Evolutionary conservation across 2,113 vertebrate genomes (phyloP).

Genomic region (Xiphophorus couchianus): DNA sequence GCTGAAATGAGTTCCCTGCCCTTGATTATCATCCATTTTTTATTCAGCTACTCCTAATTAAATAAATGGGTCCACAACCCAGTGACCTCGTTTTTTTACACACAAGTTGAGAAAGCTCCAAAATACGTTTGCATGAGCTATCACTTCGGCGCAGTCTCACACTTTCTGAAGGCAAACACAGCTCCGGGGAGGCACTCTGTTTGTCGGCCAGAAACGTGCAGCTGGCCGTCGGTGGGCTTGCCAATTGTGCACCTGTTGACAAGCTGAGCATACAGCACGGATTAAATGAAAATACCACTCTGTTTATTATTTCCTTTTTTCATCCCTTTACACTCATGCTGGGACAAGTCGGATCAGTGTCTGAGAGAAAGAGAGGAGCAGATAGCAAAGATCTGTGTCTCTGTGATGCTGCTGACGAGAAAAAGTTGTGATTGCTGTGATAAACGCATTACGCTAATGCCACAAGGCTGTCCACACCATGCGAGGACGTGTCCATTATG

Average conservation of each 20-base stretch:
- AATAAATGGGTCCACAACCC: slow-evolving; percentile 81
- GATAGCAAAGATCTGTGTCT: slow-evolving; percentile 24
- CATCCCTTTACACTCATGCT: slow-evolving; percentile 46
- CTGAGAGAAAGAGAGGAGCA: slow-evolving; percentile 26
- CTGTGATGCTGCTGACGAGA: slow-evolving; percentile 22
- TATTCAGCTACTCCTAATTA: slow-evolving; percentile 79
- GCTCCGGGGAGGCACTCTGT: slow-evolving; percentile 8
- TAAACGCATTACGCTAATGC: slow-evolving; percentile 55
- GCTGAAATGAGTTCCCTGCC: slow-evolving; percentile 78
- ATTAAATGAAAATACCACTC: slow-evolving; percentile 64
- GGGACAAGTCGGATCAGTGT: slow-evolving; percentile 55
- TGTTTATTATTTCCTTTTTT: slow-evolving; percentile 58
- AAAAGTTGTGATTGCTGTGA: slow-evolving; percentile 61
- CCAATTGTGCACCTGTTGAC: slow-evolving; percentile 71
- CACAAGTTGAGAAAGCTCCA: slow-evolving; percentile 44
- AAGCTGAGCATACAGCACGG: slow-evolving; percentile 50
- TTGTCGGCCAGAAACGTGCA: slow-evolving; percentile 50
- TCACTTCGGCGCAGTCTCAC: slow-evolving; percentile 8
- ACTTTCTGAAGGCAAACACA: slow-evolving; percentile 8
- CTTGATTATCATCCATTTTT: slow-evolving; percentile 80
- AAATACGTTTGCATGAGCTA: slow-evolving; percentile 53
- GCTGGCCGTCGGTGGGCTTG: slow-evolving; percentile 41
- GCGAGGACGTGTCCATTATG: slow-evolving; percentile 31
- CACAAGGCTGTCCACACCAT: slow-evolving; percentile 39
- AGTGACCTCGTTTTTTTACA: slow-evolving; percentile 76